Percentiles rank a stretch among this genome's conserved stretches.
Conservation (phyloP, 2,113 vertebrate species). For the Anoura caudifer region DNA sequence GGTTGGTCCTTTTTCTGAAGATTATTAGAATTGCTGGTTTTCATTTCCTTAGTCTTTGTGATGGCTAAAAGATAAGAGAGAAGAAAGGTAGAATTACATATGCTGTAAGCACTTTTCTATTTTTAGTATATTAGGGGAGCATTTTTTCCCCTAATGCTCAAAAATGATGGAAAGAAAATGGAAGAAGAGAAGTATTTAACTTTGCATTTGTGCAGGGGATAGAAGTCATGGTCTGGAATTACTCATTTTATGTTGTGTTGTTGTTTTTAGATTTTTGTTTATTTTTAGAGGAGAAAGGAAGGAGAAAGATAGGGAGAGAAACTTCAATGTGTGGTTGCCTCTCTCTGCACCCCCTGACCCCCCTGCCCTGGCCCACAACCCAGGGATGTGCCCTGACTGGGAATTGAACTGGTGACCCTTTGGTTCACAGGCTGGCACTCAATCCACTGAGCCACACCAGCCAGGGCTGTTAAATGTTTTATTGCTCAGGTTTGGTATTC, state of each 20-base stretch:
- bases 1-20: neutral
- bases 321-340: too few species aligned
- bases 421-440: too few species aligned
- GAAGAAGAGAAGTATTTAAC: neutral
- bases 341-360: too few species aligned
- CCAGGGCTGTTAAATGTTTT: neutral
- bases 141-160: neutral
- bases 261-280: too few species aligned
- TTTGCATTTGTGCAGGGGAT: neutral
- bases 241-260: neutral
- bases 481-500: neutral
- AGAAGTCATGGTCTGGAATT: neutral
- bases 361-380: too few species aligned
- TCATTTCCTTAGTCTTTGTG: neutral
- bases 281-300: too few species aligned
- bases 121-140: neutral
- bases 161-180: neutral
- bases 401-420: too few species aligned
- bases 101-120: neutral
- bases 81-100: neutral
- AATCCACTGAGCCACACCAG: too few species aligned
- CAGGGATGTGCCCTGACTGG: too few species aligned
- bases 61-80: neutral
- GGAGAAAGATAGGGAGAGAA: too few species aligned
- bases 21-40: neutral